These are phyloP conservation scores for Prolemur simus DNA, from an alignment of 2,113 vertebrate species.

Conservation along the genomic window DNA sequence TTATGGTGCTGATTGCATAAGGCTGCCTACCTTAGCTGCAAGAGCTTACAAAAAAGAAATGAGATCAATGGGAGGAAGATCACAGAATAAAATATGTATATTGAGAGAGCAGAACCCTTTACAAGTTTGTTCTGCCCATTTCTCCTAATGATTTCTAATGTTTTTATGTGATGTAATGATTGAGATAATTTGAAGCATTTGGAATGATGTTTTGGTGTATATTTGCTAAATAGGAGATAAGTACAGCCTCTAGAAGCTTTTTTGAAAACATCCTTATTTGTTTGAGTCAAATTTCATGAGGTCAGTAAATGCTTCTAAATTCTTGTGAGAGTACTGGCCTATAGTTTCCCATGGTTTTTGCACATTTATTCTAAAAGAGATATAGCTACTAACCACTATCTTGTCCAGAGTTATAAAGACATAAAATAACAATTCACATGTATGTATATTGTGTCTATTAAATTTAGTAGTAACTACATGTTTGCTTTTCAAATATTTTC, in stretches of 20 bases:
- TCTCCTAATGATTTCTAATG: neutral
- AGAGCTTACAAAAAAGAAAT: neutral
- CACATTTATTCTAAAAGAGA: no score
- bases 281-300: neutral
- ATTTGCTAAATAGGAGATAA: neutral
- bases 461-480: no score
- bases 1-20: neutral
- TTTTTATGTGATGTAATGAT: neutral
- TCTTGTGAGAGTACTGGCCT: neutral
- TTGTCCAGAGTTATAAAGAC: no score
- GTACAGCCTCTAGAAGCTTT: neutral
- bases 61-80: neutral
- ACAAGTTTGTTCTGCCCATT: neutral
- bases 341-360: no score
- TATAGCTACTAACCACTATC: no score
- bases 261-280: neutral
- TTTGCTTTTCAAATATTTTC: no score
- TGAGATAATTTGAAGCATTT: neutral
- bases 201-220: neutral
- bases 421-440: no score
- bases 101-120: neutral
- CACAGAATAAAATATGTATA: neutral
- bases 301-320: neutral
- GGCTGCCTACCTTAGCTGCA: neutral
- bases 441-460: no score